Evolutionary conservation across 2,797 vertebrate genomes (phyloP).

Genomic region (Lepidocolaptes lacrymiger): DNA sequence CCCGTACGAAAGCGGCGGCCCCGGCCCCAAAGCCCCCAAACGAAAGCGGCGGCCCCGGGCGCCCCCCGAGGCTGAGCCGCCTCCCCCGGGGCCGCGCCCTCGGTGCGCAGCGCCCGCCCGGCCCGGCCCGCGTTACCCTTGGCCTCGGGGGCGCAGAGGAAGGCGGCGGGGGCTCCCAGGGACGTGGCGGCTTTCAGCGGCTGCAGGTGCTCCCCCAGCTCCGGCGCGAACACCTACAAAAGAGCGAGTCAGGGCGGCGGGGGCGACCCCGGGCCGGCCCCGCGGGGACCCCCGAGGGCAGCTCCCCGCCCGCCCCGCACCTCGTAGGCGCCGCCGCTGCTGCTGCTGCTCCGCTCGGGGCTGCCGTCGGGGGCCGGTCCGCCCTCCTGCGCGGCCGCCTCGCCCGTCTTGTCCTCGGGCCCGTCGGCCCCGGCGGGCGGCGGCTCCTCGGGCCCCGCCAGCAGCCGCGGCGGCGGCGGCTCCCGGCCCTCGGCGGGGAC

Average conservation of each 20-base stretch:
- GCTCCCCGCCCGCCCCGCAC: constrained; percentile 29
- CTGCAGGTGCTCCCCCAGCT: constrained; percentile 82
- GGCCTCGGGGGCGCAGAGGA: constrained; percentile 78
- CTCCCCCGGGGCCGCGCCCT: neutral
- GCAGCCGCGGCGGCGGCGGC: constrained; percentile 9
- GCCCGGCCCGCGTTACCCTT: constrained; percentile 5
- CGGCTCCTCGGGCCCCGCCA: neutral
- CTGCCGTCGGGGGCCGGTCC: constrained; percentile 47
- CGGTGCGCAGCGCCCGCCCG: neutral
- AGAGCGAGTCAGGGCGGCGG: constrained; percentile 68
- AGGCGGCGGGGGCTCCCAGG: constrained; percentile 75
- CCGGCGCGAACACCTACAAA: constrained; percentile 85
- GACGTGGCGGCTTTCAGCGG: constrained; percentile 69
- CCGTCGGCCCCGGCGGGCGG: neutral
- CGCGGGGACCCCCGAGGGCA: neutral
- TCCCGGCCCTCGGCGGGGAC: neutral
- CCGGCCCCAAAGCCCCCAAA: neutral
- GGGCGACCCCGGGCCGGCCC: neutral
- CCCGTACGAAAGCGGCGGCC: neutral
- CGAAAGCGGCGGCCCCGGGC: neutral
- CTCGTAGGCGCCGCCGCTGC: constrained; percentile 61
- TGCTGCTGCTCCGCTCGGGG: constrained; percentile 61
- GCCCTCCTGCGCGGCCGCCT: neutral
- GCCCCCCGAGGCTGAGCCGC: neutral
- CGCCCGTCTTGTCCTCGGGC: neutral